These are phyloP conservation scores for Laterallus jamaicensis DNA, from an alignment of 2,113 vertebrate species.

Conservation along the genomic window DNA sequence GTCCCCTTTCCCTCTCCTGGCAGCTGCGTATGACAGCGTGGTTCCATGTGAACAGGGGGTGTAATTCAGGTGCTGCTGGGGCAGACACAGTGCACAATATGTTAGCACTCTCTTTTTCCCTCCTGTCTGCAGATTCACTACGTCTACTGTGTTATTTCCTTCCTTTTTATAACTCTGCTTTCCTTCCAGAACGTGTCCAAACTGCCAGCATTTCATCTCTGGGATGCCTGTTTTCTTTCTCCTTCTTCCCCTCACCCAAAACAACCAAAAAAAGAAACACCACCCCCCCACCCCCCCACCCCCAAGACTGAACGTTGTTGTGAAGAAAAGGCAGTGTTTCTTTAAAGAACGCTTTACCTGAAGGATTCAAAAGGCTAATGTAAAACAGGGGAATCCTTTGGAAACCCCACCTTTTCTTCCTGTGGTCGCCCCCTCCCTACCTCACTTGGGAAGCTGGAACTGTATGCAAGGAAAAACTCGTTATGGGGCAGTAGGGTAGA, in stretches of 20 bases:
- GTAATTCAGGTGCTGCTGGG: neutral
- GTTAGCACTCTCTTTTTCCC: neutral
- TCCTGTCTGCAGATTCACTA: constrained; percentile 15
- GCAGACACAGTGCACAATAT: neutral
- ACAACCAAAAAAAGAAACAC: constrained; percentile 6
- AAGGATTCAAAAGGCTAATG: constrained; percentile 13
- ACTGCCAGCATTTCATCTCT: constrained; percentile 39
- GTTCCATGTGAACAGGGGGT: constrained; percentile 4
- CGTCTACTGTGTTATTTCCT: neutral
- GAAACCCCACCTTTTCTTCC: constrained; percentile 17
- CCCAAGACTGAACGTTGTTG: constrained; percentile 1
- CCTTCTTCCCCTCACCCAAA: neutral
- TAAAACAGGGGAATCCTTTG: neutral
- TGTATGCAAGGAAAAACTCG: neutral
- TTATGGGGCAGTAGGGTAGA: neutral
- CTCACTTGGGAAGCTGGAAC: constrained; percentile 36
- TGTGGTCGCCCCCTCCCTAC: neutral
- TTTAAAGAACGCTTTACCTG: neutral
- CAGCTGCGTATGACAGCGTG: neutral
- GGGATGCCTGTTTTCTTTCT: constrained; percentile 48
- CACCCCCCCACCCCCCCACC: too few relatives aligned
- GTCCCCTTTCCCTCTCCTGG: neutral
- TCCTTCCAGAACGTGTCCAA: neutral
- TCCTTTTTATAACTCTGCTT: neutral
- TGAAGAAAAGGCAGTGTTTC: constrained; percentile 14